Conservation (phyloP, 2,797 vertebrate species). For the Falco concolor region DNA sequence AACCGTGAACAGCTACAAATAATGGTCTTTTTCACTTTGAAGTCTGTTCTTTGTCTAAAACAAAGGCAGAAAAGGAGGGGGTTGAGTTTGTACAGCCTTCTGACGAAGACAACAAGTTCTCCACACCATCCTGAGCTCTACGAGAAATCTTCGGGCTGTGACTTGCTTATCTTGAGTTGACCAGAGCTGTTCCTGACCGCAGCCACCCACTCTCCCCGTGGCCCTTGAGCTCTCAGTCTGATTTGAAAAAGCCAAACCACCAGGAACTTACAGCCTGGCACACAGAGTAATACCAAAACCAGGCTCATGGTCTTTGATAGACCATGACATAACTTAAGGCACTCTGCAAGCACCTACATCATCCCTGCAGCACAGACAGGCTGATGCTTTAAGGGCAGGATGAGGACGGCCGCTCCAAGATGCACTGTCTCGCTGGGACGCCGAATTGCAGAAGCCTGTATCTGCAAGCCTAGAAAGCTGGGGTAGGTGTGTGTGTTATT, state of each 20-base stretch:
- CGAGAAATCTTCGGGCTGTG: background rate
- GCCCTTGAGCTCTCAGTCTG: background rate
- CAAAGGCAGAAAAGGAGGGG: background rate
- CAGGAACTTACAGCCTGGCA: background rate
- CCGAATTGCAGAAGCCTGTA: background rate
- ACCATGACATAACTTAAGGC: accelerated
- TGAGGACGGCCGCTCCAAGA: background rate
- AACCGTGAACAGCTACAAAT: background rate
- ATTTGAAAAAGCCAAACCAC: background rate
- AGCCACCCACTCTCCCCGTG: background rate
- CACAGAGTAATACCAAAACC: background rate
- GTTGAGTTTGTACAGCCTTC: background rate
- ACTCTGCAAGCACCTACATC: background rate
- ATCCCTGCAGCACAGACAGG: background rate
- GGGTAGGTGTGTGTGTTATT: background rate
- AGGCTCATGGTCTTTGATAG: accelerated
- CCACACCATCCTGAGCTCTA: background rate
- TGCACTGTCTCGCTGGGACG: background rate
- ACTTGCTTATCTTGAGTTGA: background rate
- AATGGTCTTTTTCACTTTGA: background rate
- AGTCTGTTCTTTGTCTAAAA: background rate
- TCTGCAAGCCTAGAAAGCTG: background rate
- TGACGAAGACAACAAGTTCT: background rate
- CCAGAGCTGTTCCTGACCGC: background rate
- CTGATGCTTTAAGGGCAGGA: background rate